Base-by-base conservation (phyloP, 1,140 invertebrate genomes). In the Danaus melanippus region DNA sequence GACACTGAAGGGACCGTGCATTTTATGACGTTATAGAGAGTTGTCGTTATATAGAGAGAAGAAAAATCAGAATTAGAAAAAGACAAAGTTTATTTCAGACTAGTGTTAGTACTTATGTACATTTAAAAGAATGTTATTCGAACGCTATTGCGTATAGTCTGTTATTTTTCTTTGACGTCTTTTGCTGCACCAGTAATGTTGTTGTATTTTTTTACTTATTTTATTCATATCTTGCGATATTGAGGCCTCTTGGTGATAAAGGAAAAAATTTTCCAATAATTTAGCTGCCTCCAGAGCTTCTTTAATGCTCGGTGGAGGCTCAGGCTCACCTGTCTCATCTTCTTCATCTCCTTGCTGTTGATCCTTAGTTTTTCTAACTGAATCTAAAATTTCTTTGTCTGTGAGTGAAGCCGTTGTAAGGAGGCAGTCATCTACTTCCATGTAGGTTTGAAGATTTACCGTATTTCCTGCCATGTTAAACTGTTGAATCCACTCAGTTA, bases 261-360 rank as follows among this genome's bases (percentile, higher is more conserved):
- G 52, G 42, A 67, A 67, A 47, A 60, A 32, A 32, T 32, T 58
- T 58, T 62, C 55, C 44, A 66, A 56, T 58, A 66, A 58, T 56
- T 66, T 62, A 46, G 59, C 56, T 53, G 56, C 59, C 55, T 66
- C 39, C 39, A 69, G n/a, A n/a, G n/a, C n/a, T 65, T 65, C 46
- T 59, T 68, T 56, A 57, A 62, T 62, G 56, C 47, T 66, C 39
- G 60, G 62, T 44, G 56, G 60, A 51, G 61, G 58, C 51, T 68
- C 66, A 57, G 49, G 50, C 39, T 62, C 59, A 54, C 65, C 62
- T 45, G 48, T 32, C 47, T 62, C 60, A 45, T 67, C 64, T 51
- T 67, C 61, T 57, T 67, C 64, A 48, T 67, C 61, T 57, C 65
- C 58, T 53, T 65, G 53, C 53, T 62, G 42, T 57, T 65, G 42